Percentiles rank a stretch among this genome's conserved stretches.
Evolutionary conservation across 2,797 vertebrate genomes (phyloP).

Genomic region (Scleropages formosus): DNA sequence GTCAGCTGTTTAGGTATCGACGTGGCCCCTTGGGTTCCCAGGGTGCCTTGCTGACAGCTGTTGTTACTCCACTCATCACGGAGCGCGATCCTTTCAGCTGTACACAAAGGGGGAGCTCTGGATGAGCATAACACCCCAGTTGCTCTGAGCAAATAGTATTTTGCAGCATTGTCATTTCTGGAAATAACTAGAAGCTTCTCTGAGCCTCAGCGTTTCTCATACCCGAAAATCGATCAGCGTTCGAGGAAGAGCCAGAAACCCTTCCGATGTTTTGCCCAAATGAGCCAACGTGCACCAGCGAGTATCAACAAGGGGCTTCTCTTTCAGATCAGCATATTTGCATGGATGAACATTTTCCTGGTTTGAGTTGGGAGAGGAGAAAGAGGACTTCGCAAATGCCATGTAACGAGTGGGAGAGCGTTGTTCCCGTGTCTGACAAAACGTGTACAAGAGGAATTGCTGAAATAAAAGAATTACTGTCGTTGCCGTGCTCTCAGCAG

Average conservation of each 20-base stretch:
- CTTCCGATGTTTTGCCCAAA: background rate
- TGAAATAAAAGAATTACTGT: constrained; percentile 22
- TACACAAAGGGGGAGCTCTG: background rate
- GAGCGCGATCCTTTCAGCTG: constrained; percentile 7
- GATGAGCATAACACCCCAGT: background rate
- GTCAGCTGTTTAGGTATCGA: background rate
- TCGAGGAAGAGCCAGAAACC: background rate
- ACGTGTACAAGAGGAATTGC: background rate
- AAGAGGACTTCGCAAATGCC: too few species aligned
- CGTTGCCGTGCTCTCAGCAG: constrained; percentile 41
- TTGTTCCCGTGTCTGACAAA: constrained; percentile 8
- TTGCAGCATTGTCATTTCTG: background rate
- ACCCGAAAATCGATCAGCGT: background rate
- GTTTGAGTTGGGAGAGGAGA: background rate
- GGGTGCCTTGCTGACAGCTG: constrained; percentile 32
- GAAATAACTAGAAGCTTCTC: background rate
- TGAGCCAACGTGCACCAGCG: background rate
- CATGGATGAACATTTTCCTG: background rate
- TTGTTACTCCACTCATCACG: constrained; percentile 31
- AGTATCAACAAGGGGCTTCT: background rate
- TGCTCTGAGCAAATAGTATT: background rate
- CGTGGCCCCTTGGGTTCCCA: background rate
- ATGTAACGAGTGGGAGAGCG: background rate
- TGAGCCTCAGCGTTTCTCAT: background rate
- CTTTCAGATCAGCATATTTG: too few species aligned